Evolutionary conservation across 1,140 invertebrate species (phyloP).

Genomic region (Calycopis cecrops): DNA sequence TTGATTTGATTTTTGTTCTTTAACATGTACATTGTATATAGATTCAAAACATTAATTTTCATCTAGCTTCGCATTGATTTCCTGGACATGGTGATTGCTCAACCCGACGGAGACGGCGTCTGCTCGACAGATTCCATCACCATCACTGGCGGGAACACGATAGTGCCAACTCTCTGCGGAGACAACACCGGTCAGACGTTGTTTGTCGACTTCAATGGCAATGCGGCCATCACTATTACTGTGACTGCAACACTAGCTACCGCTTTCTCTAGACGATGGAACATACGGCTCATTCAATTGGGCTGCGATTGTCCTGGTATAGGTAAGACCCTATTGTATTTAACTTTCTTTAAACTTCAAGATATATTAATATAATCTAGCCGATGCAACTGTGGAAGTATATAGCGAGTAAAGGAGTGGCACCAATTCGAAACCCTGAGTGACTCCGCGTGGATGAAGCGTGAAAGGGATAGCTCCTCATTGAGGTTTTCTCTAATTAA

Average conservation of each 20-base stretch:
- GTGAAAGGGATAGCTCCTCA: too few relatives aligned
- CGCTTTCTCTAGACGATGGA: constrained; percentile 82
- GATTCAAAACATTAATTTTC: constrained; percentile 12
- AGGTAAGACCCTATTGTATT: constrained; percentile 63
- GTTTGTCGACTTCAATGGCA: constrained; percentile 84
- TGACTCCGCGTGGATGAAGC: too few relatives aligned
- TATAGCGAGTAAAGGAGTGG: too few relatives aligned
- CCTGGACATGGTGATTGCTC: constrained; percentile 81
- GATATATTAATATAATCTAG: too few relatives aligned
- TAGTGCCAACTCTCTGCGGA: constrained; percentile 84
- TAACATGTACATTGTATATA: too few relatives aligned
- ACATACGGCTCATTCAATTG: constrained; percentile 84
- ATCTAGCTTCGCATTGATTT: constrained; percentile 85
- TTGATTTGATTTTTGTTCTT: too few relatives aligned
- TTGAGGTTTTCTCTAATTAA: too few relatives aligned
- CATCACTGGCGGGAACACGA: constrained; percentile 80
- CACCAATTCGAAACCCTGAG: too few relatives aligned
- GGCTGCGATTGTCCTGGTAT: constrained; percentile 80
- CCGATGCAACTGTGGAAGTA: too few relatives aligned
- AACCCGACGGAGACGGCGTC: constrained; percentile 82
- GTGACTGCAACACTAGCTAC: constrained; percentile 79
- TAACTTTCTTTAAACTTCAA: neutral
- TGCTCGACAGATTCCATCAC: constrained; percentile 83
- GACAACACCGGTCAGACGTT: constrained; percentile 88
- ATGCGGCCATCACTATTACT: constrained; percentile 80